Evolutionary conservation across 2,113 vertebrate genomes (phyloP).

Genomic region (Petromus typicus): DNA sequence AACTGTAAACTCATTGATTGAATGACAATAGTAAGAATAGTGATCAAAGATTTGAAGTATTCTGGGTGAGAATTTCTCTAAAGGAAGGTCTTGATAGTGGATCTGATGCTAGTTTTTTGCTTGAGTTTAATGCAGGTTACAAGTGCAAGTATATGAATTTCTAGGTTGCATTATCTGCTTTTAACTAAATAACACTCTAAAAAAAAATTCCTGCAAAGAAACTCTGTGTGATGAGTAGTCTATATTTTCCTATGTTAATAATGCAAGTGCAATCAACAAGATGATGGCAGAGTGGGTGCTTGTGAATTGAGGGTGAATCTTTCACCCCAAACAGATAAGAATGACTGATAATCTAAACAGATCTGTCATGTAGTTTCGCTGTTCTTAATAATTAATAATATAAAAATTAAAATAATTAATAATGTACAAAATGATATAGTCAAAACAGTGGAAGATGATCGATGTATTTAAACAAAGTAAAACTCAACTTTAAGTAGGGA

Average conservation of each 20-base stretch:
- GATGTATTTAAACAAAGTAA: neutral
- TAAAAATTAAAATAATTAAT: neutral
- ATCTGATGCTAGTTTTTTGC: neutral
- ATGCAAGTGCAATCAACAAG: neutral
- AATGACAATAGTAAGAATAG: neutral
- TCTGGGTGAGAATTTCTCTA: neutral
- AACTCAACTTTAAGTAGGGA: neutral
- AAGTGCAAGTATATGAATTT: neutral
- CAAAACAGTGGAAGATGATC: neutral
- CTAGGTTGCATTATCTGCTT: neutral
- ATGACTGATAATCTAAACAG: neutral
- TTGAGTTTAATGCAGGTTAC: neutral
- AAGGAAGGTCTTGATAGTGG: neutral
- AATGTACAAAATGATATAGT: neutral
- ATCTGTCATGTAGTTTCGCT: neutral
- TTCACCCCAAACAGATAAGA: neutral
- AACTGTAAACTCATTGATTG: neutral
- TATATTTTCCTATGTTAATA: neutral
- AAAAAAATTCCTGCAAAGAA: constrained; percentile 7
- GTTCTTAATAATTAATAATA: neutral
- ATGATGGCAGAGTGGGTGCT: neutral
- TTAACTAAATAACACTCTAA: neutral
- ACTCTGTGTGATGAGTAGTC: neutral
- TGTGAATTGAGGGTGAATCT: neutral
- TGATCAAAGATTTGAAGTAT: neutral